Conservation (phyloP, 2,113 vertebrate genomes). For the Cygnus atratus region DNA sequence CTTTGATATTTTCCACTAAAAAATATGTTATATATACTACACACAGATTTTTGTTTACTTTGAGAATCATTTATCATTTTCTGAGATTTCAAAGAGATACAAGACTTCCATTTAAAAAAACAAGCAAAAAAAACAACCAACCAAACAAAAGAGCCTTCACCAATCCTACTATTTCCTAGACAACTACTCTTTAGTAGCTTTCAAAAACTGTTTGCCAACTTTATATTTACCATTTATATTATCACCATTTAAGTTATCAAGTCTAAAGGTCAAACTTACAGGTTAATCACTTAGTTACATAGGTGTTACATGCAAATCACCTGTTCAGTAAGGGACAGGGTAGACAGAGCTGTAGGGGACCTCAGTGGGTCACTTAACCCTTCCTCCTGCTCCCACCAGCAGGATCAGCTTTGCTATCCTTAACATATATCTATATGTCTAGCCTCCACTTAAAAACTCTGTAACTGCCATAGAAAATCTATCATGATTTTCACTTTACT, state of each 20-base stretch:
- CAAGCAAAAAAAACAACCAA: not conserved
- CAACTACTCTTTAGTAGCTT: not conserved
- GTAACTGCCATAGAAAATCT: not conserved
- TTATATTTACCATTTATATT: not conserved
- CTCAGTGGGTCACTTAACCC: not conserved
- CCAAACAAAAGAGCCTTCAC: not conserved
- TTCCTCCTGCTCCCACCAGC: not conserved
- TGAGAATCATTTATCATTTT: not conserved
- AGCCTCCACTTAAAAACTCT: not conserved
- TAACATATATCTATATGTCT: not conserved
- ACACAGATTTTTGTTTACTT: not conserved
- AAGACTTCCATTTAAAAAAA: not conserved
- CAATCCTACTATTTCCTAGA: not conserved
- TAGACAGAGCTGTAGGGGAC: not conserved
- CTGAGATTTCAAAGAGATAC: not conserved
- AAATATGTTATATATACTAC: not conserved
- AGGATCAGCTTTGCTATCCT: not conserved
- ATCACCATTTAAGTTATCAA: not conserved
- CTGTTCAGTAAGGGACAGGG: not conserved
- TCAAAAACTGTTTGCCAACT: not conserved
- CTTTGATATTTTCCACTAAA: not conserved
- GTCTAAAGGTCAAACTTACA: not conserved
- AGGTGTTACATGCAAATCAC: not conserved
- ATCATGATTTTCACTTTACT: not conserved
- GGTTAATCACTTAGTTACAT: not conserved